Conservation (phyloP, 2,113 vertebrate species). For the Rynchops niger region DNA sequence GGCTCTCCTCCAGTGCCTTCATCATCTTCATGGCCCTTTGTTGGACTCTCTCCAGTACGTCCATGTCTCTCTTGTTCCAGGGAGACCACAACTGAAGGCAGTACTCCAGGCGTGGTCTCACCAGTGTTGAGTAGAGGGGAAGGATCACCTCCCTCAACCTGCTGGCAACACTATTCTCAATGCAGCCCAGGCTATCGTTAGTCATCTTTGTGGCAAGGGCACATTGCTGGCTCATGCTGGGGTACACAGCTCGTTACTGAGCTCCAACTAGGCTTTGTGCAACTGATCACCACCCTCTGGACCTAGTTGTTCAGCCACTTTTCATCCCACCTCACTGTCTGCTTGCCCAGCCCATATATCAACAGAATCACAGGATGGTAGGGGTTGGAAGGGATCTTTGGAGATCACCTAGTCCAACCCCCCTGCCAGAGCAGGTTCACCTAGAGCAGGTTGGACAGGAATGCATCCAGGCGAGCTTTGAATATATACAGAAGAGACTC, state of each 20-base stretch:
- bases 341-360: rapidly evolving
- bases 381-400: neutral
- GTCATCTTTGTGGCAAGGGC: neutral
- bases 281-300: too few relatives aligned
- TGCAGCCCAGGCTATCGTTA: neutral
- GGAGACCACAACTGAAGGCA: neutral
- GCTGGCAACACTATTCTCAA: too few relatives aligned
- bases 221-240: neutral
- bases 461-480: neutral
- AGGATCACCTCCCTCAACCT: neutral
- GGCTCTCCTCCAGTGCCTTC: neutral
- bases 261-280: neutral
- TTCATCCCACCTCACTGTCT: neutral
- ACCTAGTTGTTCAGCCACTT: neutral
- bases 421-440: neutral
- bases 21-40: neutral
- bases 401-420: neutral
- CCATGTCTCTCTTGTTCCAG: neutral
- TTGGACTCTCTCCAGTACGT: neutral
- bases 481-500: neutral
- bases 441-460: neutral
- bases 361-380: neutral
- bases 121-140: neutral
- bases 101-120: neutral
- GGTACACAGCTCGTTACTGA: neutral